Evolutionary conservation across 2,888 invertebrate genomes (phyloP).

Genomic region (Mantis religiosa): DNA sequence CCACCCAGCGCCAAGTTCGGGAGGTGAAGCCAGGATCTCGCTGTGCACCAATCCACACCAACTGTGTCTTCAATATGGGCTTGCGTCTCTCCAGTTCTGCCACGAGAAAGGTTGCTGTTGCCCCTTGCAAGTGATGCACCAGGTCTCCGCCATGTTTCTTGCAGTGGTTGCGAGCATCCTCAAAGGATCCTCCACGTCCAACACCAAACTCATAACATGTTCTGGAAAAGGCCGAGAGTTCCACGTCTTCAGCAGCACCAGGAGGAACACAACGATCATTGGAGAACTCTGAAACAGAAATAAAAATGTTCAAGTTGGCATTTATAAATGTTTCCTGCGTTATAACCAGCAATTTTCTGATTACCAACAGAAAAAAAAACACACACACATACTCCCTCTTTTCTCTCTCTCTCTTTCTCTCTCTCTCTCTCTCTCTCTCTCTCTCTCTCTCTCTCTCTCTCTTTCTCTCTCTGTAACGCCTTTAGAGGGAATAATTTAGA

Average conservation of each 20-base stretch:
- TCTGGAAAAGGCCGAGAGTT: slow-evolving; percentile 76
- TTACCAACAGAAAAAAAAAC: too few relatives aligned
- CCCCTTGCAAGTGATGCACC: slow-evolving; percentile 59
- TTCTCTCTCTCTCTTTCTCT: too few relatives aligned
- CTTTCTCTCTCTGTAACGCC: too few relatives aligned
- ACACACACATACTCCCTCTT: too few relatives aligned
- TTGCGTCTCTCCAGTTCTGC: slow-evolving; percentile 79
- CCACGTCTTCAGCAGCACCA: slow-evolving; percentile 71
- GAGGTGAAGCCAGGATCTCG: slow-evolving; percentile 80
- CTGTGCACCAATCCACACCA: slow-evolving; percentile 89
- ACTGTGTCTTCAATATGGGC: slow-evolving; percentile 72
- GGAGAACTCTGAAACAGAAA: slow-evolving; percentile 66
- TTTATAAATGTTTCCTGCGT: too few relatives aligned
- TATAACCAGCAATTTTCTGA: too few relatives aligned
- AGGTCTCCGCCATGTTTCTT: slow-evolving; percentile 65
- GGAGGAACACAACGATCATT: slow-evolving; percentile 75
- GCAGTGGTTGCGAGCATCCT: slow-evolving; percentile 74
- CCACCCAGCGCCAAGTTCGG: slow-evolving; percentile 85
- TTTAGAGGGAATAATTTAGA: too few relatives aligned
- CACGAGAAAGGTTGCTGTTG: slow-evolving; percentile 63
- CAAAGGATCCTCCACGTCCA: slow-evolving; percentile 76
- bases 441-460: too few relatives aligned
- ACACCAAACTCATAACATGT: slow-evolving; percentile 88
- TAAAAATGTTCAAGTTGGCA: not conserved
- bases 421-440: too few relatives aligned